Conservation (phyloP, 2,888 invertebrate species). For the Kuschelorhynchus macadamiae region DNA sequence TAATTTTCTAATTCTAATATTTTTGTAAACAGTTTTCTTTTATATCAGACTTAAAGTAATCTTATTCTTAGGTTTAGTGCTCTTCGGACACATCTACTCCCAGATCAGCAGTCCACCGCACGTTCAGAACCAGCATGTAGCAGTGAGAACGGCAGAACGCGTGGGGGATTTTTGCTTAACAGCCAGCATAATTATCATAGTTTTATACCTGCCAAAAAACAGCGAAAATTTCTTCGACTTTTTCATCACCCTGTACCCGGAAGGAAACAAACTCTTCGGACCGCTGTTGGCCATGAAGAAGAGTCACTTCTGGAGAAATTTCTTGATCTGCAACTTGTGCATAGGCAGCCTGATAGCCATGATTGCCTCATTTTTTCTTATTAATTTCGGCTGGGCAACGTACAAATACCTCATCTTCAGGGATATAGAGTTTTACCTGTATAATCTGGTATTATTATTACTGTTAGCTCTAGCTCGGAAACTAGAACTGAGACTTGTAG, state of each 20-base stretch:
- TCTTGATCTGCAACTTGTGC: constrained; percentile 37
- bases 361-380: constrained; percentile 40
- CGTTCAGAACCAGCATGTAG: constrained; percentile 29
- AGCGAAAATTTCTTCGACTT: constrained; percentile 37
- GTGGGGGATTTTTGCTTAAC: constrained; percentile 41
- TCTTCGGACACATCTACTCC: constrained; percentile 37
- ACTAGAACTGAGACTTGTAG: constrained; percentile 43
- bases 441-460: constrained; percentile 42
- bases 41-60: no score
- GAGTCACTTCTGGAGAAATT: constrained; percentile 46
- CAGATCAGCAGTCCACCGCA: constrained; percentile 23
- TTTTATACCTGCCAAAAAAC: constrained; percentile 44
- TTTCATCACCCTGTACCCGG: constrained; percentile 36
- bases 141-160: constrained; percentile 33
- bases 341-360: constrained; percentile 34
- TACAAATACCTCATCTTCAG: constrained; percentile 45
- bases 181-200: constrained; percentile 33
- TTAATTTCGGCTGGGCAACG: constrained; percentile 38
- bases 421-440: constrained; percentile 43
- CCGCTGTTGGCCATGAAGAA: constrained; percentile 48
- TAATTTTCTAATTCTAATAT: no score
- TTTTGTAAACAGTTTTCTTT: no score
- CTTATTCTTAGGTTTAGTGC: constrained; percentile 32
- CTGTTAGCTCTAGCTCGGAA: constrained; percentile 41
- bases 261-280: constrained; percentile 38